Evolutionary conservation across 1,140 invertebrate species (phyloP).

Genomic region (Bombyx mori): DNA sequence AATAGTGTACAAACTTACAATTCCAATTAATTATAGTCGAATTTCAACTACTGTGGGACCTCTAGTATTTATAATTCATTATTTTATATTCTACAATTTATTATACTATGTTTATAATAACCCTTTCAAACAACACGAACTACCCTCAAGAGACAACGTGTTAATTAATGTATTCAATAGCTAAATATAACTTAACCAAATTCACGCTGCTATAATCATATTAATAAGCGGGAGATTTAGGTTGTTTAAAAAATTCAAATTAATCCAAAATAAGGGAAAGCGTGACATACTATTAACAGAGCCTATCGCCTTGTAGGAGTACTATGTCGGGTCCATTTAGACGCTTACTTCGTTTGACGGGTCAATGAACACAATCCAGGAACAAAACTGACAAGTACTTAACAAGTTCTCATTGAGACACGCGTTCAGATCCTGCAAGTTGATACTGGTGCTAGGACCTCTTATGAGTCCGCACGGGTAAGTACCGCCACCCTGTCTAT

Average conservation of each 20-base stretch:
- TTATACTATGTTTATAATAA: neutral
- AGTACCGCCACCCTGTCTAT: no score
- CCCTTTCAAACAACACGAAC: neutral
- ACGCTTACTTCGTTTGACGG: conserved; percentile 43
- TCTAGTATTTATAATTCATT: no score
- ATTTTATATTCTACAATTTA: no score
- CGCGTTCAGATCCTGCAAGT: no score
- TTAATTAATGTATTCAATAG: neutral
- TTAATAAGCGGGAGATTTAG: conserved; percentile 2
- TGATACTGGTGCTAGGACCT: no score
- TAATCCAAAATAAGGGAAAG: conserved; percentile 6
- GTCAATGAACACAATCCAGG: conserved; percentile 22
- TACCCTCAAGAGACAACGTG: neutral
- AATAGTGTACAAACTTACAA: no score
- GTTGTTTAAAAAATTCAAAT: conserved; percentile 6
- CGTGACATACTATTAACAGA: conserved; percentile 31
- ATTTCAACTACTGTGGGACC: no score
- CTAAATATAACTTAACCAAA: neutral
- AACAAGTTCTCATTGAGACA: conserved; percentile 4
- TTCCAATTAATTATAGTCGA: no score
- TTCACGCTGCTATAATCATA: neutral
- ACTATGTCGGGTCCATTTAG: conserved; percentile 19
- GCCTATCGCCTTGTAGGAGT: conserved; percentile 34
- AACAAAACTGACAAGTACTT: conserved; percentile 11
- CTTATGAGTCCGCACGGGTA: no score